Evolutionary conservation across 1,140 invertebrate species (phyloP), one percentile per base, ranked within the genome.

Genomic region (Holcopasites calliopsidis): DNA sequence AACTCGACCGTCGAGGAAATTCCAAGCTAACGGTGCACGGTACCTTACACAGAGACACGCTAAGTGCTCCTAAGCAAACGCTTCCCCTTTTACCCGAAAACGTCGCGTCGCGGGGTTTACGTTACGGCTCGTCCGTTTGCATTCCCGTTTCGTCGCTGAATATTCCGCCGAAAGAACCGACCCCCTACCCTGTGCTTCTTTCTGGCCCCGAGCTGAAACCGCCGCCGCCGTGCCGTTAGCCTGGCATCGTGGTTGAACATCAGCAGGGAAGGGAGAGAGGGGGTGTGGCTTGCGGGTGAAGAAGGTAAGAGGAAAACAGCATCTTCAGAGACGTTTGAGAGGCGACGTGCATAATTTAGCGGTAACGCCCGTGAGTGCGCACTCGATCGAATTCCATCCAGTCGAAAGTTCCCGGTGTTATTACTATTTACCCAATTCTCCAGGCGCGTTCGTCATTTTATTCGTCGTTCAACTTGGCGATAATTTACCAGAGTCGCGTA

Each of bases 301-400:
- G 11, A 21, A 5, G 26, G 16, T 18, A 44, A n/a, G 52, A 50
- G 49, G 61, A 47, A 61, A 62, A 50, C 66, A 74, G 58, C 57
- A 73, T 78, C 74, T 69, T 55, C 69, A 73, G 75, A 82, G 79
- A 79, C 76, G 79, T 83, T 82, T 75, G 64, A 78, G 75, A 69
- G 69, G 65, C 65, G 64, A 74, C 66, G 84, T 85, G 83, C 83
- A 85, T 85, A 85, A 85, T 85, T 85, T 77, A 85, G 60, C 75
- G 52, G 71, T 85, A 83, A 85, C 79, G 74, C 57, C 58, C 73
- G 55, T 23, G 40, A 54, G 65, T 35, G 44, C 35, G 66, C 16
- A 42, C 23, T 50, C 64, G 35, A 33, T 33, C 28, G 70, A 60
- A 57, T 70, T 77, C 44, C 68, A 52, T 77, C 80, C 26, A 44